phyloP scores from a whole-genome alignment of 2,888 invertebrate genomes.

The Conistra vaccinii region DNA sequence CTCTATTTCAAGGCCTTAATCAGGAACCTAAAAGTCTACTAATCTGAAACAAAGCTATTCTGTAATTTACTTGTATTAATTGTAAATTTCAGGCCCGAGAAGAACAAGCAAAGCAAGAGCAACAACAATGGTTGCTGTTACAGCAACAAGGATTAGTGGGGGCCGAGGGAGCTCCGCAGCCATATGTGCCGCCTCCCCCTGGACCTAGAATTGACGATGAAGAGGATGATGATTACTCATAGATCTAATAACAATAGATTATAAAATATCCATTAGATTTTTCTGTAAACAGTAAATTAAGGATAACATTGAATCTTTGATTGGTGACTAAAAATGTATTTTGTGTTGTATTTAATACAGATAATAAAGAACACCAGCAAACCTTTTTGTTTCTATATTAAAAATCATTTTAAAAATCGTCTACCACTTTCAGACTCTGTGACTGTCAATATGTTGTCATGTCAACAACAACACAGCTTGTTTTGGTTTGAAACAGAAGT shows the following conservation, averaged over 20 bases:
- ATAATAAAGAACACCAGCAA: slow-evolving; percentile 34
- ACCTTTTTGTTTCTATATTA: slow-evolving; percentile 26
- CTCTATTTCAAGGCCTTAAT: background rate
- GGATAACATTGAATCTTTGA: slow-evolving; percentile 10
- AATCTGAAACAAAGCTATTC: background rate
- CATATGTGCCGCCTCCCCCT: slow-evolving; percentile 84
- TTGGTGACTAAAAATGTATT: slow-evolving; percentile 16
- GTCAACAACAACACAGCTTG: slow-evolving; percentile 40
- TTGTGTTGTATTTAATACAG: slow-evolving; percentile 29
- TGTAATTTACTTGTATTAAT: background rate
- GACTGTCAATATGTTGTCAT: slow-evolving; percentile 50
- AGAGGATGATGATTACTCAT: slow-evolving; percentile 89
- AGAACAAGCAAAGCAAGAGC: slow-evolving; percentile 97
- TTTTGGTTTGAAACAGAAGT: slow-evolving; percentile 51
- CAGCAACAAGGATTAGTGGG: slow-evolving; percentile 90
- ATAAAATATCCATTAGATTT: slow-evolving; percentile 17
- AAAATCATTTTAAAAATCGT: background rate
- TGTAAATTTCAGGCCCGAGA: slow-evolving; percentile 92
- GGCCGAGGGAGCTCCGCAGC: slow-evolving; percentile 80
- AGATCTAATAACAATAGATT: slow-evolving; percentile 55
- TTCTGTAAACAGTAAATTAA: slow-evolving; percentile 18
- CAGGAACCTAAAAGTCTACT: background rate
- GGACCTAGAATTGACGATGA: slow-evolving; percentile 84
- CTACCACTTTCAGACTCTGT: slow-evolving; percentile 14
- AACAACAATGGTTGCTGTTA: slow-evolving; percentile 97